These are phyloP conservation scores for Asteroscopus sphinx DNA, from an alignment of 2,888 invertebrate genomes.

Conservation along the genomic window DNA sequence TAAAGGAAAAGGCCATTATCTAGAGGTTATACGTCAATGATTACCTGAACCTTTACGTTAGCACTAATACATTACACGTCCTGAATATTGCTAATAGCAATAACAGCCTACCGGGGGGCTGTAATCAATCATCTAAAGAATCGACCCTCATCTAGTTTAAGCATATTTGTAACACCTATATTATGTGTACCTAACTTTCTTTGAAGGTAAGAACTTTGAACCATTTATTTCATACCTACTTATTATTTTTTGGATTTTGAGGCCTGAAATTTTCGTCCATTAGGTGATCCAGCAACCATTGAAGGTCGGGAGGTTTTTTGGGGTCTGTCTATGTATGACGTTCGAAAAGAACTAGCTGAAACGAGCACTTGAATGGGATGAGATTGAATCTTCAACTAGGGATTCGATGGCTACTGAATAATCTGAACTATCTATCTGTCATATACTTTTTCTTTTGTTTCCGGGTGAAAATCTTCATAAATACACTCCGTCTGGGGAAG, in stretches of 20 bases:
- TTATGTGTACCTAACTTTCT: slow-evolving; percentile 6
- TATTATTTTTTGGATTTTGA: background rate
- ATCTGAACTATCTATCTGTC: no score
- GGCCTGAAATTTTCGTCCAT: background rate
- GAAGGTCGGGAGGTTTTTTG: no score
- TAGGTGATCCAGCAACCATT: background rate
- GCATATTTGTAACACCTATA: slow-evolving; percentile 2
- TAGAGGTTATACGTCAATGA: background rate
- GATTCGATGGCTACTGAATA: no score
- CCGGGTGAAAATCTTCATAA: no score
- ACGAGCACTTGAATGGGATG: no score
- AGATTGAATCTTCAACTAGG: no score
- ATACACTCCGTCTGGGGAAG: no score
- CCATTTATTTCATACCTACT: no score
- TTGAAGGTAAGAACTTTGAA: background rate
- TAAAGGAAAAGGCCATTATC: slow-evolving; percentile 1
- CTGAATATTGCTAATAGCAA: slow-evolving; percentile 4
- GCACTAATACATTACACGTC: background rate
- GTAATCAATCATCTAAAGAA: slow-evolving; percentile 20
- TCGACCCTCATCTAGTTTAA: slow-evolving; percentile 4
- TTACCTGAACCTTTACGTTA: background rate
- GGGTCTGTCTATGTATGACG: no score
- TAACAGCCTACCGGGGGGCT: background rate
- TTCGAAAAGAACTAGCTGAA: no score
- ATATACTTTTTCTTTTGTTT: no score